These are phyloP conservation scores for Dexiosoma caninum DNA, from an alignment of 2,888 invertebrate genomes.

Conservation along the genomic window DNA sequence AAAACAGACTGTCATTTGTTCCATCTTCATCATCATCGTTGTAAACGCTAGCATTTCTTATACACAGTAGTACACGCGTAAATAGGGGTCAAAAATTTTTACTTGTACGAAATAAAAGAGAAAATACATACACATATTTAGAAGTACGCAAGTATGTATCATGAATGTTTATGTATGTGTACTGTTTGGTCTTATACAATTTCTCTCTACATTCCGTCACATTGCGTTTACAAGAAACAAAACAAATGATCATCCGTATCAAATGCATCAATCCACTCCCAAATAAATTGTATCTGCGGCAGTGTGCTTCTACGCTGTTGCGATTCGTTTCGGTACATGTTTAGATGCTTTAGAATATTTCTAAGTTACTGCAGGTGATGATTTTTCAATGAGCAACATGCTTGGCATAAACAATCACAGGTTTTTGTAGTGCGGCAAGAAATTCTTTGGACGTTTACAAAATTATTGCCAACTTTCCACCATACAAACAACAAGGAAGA, in stretches of 20 bases:
- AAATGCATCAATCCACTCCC: neutral
- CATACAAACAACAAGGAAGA: too few species aligned
- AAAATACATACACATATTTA: neutral
- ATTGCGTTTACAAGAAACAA: slow-evolving; percentile 37
- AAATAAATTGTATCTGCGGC: too few species aligned
- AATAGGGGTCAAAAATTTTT: slow-evolving; percentile 48
- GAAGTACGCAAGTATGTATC: neutral
- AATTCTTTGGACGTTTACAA: neutral
- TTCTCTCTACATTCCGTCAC: slow-evolving; percentile 36
- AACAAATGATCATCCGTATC: slow-evolving; percentile 33
- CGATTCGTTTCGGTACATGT: neutral
- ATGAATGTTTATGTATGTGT: neutral
- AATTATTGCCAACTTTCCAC: too few species aligned
- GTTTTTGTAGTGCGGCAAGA: neutral
- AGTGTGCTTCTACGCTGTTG: neutral
- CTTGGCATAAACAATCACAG: slow-evolving; percentile 34
- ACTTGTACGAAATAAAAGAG: slow-evolving; percentile 5
- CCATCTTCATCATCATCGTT: slow-evolving; percentile 44
- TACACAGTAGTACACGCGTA: slow-evolving; percentile 10
- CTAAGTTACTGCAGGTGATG: slow-evolving; percentile 56
- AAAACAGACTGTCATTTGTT: slow-evolving; percentile 52
- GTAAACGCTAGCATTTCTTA: too few species aligned
- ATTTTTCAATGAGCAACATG: slow-evolving; percentile 50
- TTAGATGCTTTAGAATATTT: slow-evolving; percentile 39
- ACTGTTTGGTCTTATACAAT: neutral